Conservation (phyloP, 1,140 invertebrate species). For the Pogonognathellus flavescens region DNA sequence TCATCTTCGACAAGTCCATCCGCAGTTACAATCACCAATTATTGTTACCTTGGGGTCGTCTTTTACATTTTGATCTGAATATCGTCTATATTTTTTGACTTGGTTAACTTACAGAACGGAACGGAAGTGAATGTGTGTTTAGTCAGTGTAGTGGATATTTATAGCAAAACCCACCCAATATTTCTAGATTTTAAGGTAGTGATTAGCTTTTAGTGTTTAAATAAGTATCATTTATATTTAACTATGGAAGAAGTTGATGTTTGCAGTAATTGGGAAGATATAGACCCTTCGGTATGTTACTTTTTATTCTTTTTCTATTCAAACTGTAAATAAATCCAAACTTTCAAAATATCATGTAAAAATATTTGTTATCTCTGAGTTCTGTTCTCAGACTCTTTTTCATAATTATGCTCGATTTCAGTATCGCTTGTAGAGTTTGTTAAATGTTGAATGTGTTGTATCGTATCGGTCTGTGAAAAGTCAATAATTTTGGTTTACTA, state of each 20-base stretch:
- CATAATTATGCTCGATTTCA: too few species aligned
- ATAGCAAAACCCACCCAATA: neutral
- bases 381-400: too few species aligned
- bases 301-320: neutral
- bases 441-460: too few species aligned
- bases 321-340: neutral
- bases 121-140: neutral
- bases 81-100: neutral
- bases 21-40: neutral
- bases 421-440: too few species aligned
- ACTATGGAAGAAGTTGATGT: constrained; percentile 68
- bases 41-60: neutral
- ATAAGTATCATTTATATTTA: neutral
- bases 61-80: constrained; percentile 25
- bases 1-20: neutral
- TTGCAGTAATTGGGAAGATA: constrained; percentile 86
- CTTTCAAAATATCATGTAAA: too few species aligned
- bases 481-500: too few species aligned
- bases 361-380: too few species aligned
- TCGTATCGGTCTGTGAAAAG: too few species aligned
- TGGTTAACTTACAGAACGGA: too few species aligned
- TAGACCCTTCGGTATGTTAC: constrained; percentile 73
- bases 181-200: neutral
- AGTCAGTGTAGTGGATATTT: neutral
- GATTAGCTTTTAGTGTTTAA: too few species aligned